Conservation (phyloP, 2,797 vertebrate genomes). For the Pelodytes ibericus region DNA sequence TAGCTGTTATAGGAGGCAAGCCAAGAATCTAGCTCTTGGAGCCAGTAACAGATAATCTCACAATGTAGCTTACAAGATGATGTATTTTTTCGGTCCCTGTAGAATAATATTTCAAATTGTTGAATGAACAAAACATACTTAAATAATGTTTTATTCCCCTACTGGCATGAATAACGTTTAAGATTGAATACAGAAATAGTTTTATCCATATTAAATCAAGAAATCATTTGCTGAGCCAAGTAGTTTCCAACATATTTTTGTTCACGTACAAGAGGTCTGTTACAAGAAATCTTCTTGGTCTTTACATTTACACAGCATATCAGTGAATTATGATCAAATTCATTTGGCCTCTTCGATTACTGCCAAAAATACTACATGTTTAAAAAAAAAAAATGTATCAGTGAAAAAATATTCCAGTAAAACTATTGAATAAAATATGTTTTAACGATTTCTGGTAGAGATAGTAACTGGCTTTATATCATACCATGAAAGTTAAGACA, state of each 20-base stretch:
- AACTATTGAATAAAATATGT: too few species aligned
- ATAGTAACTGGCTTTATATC: too few species aligned
- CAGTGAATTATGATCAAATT: not conserved
- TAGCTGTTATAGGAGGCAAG: not conserved
- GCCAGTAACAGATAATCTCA: not conserved
- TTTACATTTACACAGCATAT: not conserved
- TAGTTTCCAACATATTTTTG: not conserved
- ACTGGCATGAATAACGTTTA: not conserved
- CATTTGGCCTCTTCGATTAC: not conserved
- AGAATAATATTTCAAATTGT: slow-evolving; percentile 3
- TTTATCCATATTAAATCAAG: too few species aligned
- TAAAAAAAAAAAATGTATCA: not conserved
- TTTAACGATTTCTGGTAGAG: too few species aligned
- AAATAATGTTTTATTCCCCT: slow-evolving; percentile 1
- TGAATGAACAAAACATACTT: not conserved
- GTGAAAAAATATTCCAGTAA: too few species aligned
- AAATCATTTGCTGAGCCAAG: not conserved
- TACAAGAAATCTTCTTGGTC: not conserved
- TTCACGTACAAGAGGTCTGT: not conserved
- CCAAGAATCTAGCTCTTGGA: not conserved
- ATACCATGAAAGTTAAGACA: too few species aligned
- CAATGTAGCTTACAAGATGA: not conserved
- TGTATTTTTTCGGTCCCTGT: not conserved
- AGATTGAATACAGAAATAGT: not conserved
- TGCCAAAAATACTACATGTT: not conserved